Percentiles rank a stretch among this genome's conserved stretches.
Conservation (phyloP, 1,140 invertebrate species). For the Coboldia fuscipes region DNA sequence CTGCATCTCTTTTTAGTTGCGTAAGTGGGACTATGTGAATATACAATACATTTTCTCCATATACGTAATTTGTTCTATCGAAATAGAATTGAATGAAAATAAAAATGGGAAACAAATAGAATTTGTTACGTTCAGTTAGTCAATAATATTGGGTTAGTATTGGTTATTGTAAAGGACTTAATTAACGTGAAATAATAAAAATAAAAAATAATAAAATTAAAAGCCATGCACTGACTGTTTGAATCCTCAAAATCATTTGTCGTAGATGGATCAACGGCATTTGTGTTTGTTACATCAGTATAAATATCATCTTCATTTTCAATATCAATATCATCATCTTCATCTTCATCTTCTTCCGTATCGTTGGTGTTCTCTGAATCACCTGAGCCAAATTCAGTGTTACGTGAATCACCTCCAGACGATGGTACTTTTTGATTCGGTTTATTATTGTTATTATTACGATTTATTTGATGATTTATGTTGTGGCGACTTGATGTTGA, state of each 20-base stretch:
- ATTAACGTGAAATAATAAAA: too few species aligned
- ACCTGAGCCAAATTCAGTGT: constrained; percentile 3
- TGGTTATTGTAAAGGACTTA: too few species aligned
- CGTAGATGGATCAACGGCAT: constrained; percentile 1
- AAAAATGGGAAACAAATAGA: too few species aligned
- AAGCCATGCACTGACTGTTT: constrained; percentile 7
- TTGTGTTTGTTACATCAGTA: constrained; percentile 4
- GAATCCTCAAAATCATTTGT: constrained; percentile 1
- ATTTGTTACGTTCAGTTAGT: too few species aligned
- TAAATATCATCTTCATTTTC: constrained; percentile 1
- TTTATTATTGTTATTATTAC: constrained; percentile 9
- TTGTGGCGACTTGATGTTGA: constrained; percentile 14
- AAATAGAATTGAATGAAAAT: too few species aligned
- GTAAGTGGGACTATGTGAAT: too few species aligned
- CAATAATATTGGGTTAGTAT: too few species aligned
- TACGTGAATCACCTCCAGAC: constrained; percentile 3
- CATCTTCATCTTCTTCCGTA: neutral
- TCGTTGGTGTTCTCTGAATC: constrained; percentile 7
- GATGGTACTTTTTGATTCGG: neutral
- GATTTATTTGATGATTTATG: constrained; percentile 7
- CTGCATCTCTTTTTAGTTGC: too few species aligned
- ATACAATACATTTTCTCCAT: too few species aligned
- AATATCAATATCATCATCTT: neutral
- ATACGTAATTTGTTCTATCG: too few species aligned
- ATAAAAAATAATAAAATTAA: constrained; percentile 5